Evolutionary conservation across 2,888 invertebrate species (phyloP).

Genomic region (Ceraclea dissimilis): DNA sequence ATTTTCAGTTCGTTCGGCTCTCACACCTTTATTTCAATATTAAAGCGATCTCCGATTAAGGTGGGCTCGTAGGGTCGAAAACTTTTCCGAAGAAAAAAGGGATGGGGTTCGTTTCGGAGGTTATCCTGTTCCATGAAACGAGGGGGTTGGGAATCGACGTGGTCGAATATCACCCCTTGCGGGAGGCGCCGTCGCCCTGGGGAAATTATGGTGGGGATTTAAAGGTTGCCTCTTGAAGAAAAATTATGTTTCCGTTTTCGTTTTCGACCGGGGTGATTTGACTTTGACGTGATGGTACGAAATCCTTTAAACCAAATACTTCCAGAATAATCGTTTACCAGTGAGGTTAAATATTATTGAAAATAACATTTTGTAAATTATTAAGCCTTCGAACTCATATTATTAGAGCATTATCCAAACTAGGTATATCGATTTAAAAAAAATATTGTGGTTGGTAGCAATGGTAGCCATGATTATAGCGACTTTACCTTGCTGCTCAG

Average conservation of each 20-base stretch:
- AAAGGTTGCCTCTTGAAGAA: conserved; percentile 42
- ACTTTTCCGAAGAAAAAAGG: neutral
- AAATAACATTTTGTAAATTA: too few relatives aligned
- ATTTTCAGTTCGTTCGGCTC: too few relatives aligned
- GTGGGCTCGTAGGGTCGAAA: neutral
- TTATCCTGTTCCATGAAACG: conserved; percentile 7
- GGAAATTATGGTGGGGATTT: conserved; percentile 53
- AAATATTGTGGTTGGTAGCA: too few relatives aligned
- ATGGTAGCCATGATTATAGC: too few relatives aligned
- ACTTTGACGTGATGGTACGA: too few relatives aligned
- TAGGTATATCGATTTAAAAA: too few relatives aligned
- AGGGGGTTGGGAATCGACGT: neutral
- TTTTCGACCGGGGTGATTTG: conserved; percentile 4
- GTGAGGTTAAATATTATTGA: too few relatives aligned
- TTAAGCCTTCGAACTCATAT: too few relatives aligned
- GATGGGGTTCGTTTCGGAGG: neutral
- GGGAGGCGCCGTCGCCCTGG: conserved; percentile 44
- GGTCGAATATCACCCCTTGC: conserved; percentile 28
- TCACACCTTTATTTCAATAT: neutral
- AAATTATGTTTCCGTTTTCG: conserved; percentile 22
- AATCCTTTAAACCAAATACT: too few relatives aligned
- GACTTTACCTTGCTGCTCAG: too few relatives aligned
- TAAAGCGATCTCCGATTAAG: neutral
- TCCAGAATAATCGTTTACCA: too few relatives aligned
- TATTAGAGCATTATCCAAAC: too few relatives aligned